Percentiles rank a stretch among this genome's conserved stretches.
Conservation (phyloP, 2,888 invertebrate species). For the Melanargia galathea region DNA sequence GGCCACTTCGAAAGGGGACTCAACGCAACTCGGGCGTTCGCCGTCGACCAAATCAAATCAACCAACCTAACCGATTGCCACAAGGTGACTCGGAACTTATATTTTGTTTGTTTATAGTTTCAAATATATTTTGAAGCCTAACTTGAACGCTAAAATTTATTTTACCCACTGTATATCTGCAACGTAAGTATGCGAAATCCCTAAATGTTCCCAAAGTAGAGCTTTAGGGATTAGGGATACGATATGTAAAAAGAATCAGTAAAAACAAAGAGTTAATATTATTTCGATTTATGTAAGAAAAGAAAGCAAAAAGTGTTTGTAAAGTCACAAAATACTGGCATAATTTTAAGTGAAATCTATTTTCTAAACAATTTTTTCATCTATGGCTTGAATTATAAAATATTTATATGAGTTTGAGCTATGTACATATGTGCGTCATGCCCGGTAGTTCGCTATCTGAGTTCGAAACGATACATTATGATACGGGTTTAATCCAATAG, state of each 20-base stretch:
- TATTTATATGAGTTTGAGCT: neutral
- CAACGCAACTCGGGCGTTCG: constrained; percentile 60
- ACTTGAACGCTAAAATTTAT: neutral
- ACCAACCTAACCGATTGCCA: constrained; percentile 76
- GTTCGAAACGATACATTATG: constrained; percentile 41
- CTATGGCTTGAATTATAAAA: neutral
- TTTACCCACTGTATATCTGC: neutral
- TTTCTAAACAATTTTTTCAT: neutral
- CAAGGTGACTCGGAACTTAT: constrained; percentile 73
- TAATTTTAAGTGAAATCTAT: too few relatives aligned
- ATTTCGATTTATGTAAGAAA: too few relatives aligned
- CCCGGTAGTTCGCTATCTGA: constrained; percentile 14
- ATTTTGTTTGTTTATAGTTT: constrained; percentile 31
- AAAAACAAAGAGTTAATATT: neutral
- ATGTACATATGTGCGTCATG: neutral
- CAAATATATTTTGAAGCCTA: constrained; percentile 3
- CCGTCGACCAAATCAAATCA: constrained; percentile 79
- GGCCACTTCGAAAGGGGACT: constrained; percentile 74
- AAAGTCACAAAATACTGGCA: too few relatives aligned
- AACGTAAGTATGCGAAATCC: too few relatives aligned
- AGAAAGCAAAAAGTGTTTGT: too few relatives aligned
- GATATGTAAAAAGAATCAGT: neutral
- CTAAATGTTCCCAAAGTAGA: neutral
- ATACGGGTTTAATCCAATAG: constrained; percentile 74
- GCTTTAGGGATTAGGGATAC: neutral